Evolutionary conservation across 1,140 invertebrate genomes (phyloP).

Genomic region (Chionoecetes opilio): DNA sequence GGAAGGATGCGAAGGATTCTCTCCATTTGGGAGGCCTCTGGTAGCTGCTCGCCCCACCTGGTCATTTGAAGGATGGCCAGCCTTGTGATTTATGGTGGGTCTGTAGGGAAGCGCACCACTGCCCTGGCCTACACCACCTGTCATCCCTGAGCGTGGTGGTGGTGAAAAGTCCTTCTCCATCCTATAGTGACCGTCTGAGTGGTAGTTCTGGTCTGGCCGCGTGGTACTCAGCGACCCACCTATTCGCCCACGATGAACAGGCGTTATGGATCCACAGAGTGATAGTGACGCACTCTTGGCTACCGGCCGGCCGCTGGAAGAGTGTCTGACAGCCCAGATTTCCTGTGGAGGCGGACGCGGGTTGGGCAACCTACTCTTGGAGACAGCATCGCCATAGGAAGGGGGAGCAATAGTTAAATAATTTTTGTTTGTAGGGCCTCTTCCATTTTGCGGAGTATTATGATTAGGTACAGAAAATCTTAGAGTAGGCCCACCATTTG

Average conservation of each 20-base stretch:
- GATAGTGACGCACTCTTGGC: conserved; percentile 43
- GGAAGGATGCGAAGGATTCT: not conserved
- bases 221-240: not conserved
- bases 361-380: not conserved
- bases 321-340: not conserved
- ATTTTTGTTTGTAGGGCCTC: not conserved
- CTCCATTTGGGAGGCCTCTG: not conserved
- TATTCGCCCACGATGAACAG: not conserved
- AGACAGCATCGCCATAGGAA: not conserved
- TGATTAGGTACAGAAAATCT: not conserved
- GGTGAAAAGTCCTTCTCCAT: not conserved
- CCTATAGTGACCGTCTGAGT: not conserved
- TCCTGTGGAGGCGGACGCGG: not conserved
- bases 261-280: not conserved
- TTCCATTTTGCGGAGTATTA: not conserved
- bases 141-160: conserved; percentile 22
- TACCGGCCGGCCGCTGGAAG: not conserved
- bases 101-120: conserved; percentile 31
- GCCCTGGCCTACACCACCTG: too few relatives aligned
- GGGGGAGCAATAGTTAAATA: not conserved
- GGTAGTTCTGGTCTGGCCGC: not conserved
- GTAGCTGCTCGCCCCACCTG: not conserved
- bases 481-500: not conserved
- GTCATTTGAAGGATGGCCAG: not conserved
- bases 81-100: conserved; percentile 58